Evolutionary conservation across 2,888 invertebrate genomes (phyloP).

Genomic region (Philhelius pedissequus): DNA sequence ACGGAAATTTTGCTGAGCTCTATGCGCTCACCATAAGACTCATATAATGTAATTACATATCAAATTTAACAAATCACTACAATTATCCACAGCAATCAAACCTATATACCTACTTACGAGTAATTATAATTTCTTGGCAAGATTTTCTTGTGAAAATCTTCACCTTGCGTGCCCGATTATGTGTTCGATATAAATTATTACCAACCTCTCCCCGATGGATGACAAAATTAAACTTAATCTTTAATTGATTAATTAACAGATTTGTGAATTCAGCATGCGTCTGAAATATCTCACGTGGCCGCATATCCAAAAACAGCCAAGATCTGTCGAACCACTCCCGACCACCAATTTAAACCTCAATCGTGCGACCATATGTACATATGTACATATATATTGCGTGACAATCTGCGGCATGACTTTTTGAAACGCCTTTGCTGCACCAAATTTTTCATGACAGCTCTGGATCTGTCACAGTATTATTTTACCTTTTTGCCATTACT

Average conservation of each 20-base stretch:
- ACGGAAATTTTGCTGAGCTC: too few relatives aligned
- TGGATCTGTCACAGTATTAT: slow-evolving; percentile 30
- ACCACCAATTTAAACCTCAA: background rate
- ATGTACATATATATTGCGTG: slow-evolving; percentile 24
- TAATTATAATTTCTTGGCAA: background rate
- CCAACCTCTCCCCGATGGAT: slow-evolving; percentile 11
- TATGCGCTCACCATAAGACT: too few relatives aligned
- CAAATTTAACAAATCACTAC: too few relatives aligned
- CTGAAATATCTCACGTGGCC: slow-evolving; percentile 3
- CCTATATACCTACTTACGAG: too few relatives aligned
- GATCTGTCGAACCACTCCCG: slow-evolving; percentile 28
- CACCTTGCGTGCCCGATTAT: slow-evolving; percentile 57
- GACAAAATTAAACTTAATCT: slow-evolving; percentile 8
- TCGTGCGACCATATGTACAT: background rate
- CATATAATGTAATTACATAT: too few relatives aligned
- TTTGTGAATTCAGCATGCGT: slow-evolving; percentile 50
- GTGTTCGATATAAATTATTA: slow-evolving; percentile 1
- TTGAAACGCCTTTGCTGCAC: background rate
- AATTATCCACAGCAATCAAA: too few relatives aligned
- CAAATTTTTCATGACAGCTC: slow-evolving; percentile 29
- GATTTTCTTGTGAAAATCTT: slow-evolving; percentile 42
- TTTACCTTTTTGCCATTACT: background rate
- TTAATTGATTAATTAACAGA: slow-evolving; percentile 65
- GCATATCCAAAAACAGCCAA: slow-evolving; percentile 25
- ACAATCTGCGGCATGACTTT: background rate